Conservation (phyloP, 2,888 invertebrate species). For the Eucriotettix oculatus region DNA sequence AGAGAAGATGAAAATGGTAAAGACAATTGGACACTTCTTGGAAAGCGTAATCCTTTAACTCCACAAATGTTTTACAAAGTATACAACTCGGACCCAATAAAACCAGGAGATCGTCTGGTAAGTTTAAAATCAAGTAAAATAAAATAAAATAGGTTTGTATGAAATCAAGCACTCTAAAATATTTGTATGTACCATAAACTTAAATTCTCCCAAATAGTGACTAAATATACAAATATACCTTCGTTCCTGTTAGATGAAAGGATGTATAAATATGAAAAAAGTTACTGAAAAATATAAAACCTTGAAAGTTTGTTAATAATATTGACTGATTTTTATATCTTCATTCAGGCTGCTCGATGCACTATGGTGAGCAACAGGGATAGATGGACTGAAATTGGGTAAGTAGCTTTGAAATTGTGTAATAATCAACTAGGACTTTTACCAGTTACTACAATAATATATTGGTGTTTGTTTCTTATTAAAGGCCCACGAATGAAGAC, state of each 20-base stretch:
- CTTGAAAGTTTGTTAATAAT: neutral
- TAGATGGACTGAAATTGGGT: slow-evolving; percentile 57
- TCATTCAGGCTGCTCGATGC: slow-evolving; percentile 64
- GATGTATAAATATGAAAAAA: neutral
- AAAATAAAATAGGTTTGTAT: neutral
- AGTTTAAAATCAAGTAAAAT: slow-evolving; percentile 12
- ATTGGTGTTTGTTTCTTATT: slow-evolving; percentile 12
- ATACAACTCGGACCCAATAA: slow-evolving; percentile 39
- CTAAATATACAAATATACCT: too few relatives aligned
- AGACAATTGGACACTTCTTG: slow-evolving; percentile 66
- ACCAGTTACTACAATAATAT: neutral
- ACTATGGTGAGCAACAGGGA: slow-evolving; percentile 68
- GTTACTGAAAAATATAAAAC: neutral
- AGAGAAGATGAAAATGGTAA: slow-evolving; percentile 33
- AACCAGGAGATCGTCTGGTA: slow-evolving; percentile 50
- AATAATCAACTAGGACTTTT: neutral
- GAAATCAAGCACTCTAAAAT: neutral
- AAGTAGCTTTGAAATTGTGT: slow-evolving; percentile 18
- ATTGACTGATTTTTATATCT: neutral
- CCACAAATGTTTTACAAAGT: slow-evolving; percentile 94
- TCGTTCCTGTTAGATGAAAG: too few relatives aligned
- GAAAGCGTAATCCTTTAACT: slow-evolving; percentile 69
- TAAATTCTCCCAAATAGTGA: too few relatives aligned
- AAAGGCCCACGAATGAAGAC: slow-evolving; percentile 63
- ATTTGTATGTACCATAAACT: too few relatives aligned